phyloP scores from a whole-genome alignment of 2,113 vertebrate genomes.

The Ciconia boyciana region DNA sequence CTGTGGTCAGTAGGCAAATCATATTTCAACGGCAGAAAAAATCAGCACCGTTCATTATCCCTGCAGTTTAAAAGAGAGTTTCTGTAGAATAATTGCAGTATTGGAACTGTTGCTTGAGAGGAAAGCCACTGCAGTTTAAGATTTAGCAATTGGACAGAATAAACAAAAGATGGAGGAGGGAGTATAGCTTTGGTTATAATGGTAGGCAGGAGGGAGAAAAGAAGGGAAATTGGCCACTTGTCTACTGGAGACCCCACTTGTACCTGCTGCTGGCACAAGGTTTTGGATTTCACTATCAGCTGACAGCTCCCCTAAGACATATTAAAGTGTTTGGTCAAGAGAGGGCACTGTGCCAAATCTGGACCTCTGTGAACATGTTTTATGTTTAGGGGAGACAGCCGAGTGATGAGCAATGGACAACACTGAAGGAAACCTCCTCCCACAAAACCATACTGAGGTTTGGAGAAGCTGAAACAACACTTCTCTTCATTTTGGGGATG shows the following conservation, averaged over 20 bases:
- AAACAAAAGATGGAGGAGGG: background rate
- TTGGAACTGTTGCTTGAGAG: background rate
- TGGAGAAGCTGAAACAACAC: background rate
- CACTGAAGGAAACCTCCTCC: background rate
- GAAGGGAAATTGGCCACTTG: background rate
- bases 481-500: background rate
- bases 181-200: background rate
- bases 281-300: background rate
- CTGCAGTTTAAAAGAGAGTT: slow-evolving; percentile 26
- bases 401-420: background rate
- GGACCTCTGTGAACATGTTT: background rate
- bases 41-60: slow-evolving; percentile 35
- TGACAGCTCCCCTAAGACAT: background rate
- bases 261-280: background rate
- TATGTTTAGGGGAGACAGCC: background rate
- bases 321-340: background rate
- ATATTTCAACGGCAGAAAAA: background rate
- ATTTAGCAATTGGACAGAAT: slow-evolving; percentile 1
- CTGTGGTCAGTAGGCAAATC: slow-evolving; percentile 37
- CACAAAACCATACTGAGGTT: background rate
- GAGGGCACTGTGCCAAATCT: background rate
- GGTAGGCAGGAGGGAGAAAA: background rate
- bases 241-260: background rate
- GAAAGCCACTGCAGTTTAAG: background rate
- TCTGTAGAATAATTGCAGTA: slow-evolving; percentile 41